Evolutionary conservation across 2,888 invertebrate species (phyloP).

Genomic region (Laspeyria flexula): DNA sequence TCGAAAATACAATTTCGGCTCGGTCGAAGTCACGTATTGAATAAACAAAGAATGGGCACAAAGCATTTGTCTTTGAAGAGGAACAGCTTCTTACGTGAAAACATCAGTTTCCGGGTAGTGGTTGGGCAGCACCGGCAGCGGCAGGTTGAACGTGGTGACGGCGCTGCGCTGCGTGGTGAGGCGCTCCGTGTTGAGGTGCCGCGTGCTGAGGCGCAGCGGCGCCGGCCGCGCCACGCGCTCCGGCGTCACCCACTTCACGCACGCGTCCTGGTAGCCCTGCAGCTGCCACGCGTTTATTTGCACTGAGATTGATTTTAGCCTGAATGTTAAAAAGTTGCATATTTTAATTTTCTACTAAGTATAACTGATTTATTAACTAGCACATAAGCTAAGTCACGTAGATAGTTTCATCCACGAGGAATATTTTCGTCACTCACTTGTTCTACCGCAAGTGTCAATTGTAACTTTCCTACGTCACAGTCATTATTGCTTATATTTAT

Average conservation of each 20-base stretch:
- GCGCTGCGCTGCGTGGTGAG: conserved; percentile 34
- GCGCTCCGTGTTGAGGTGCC: conserved; percentile 22
- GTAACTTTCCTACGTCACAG: too few relatives aligned
- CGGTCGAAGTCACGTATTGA: too few relatives aligned
- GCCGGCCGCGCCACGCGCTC: conserved; percentile 20
- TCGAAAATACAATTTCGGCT: too few relatives aligned
- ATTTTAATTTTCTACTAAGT: neutral
- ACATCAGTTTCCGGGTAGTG: conserved; percentile 47
- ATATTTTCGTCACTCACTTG: too few relatives aligned
- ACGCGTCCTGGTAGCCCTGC: conserved; percentile 45
- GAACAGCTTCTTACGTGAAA: conserved; percentile 56
- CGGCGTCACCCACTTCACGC: conserved; percentile 41
- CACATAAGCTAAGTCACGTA: too few relatives aligned
- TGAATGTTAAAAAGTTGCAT: conserved; percentile 18
- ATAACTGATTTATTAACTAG: too few relatives aligned
- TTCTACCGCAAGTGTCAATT: too few relatives aligned
- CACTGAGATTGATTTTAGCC: conserved; percentile 46
- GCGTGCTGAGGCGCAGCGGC: conserved; percentile 23
- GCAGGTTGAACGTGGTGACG: conserved; percentile 30
- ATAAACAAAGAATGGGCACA: too few relatives aligned
- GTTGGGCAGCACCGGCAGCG: conserved; percentile 49
- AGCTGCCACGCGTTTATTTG: conserved; percentile 61
- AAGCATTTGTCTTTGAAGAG: too few relatives aligned
- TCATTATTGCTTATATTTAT: too few relatives aligned
- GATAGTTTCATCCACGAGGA: too few relatives aligned